Conservation (phyloP, 2,797 vertebrate species). For the Falco columbarius region DNA sequence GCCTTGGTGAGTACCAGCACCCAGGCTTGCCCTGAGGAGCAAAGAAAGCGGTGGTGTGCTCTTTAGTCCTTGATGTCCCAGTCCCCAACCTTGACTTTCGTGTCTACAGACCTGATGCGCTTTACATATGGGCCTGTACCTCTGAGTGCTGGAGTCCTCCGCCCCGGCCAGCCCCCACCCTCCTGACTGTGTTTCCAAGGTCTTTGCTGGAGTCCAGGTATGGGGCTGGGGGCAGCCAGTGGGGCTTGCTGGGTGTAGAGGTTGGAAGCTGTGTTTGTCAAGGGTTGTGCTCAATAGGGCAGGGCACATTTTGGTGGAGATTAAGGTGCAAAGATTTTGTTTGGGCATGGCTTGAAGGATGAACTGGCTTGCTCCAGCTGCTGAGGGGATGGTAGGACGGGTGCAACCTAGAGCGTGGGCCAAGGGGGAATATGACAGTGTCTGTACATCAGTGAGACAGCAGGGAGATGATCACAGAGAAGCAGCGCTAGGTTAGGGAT, state of each 20-base stretch:
- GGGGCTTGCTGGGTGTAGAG: not conserved
- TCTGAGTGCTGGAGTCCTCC: not conserved
- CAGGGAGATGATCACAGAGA: not conserved
- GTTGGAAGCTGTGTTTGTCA: not conserved
- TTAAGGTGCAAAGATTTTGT: not conserved
- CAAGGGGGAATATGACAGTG: not conserved
- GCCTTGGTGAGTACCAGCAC: not conserved
- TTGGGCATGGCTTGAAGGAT: not conserved
- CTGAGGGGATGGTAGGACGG: not conserved
- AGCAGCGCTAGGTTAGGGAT: not conserved
- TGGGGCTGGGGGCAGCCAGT: accelerated
- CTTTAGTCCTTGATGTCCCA: not conserved
- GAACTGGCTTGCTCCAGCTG: not conserved
- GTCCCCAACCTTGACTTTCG: not conserved
- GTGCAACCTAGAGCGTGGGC: not conserved
- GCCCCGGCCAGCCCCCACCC: not conserved
- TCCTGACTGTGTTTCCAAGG: not conserved
- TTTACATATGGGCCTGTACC: accelerated
- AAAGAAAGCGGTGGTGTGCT: not conserved
- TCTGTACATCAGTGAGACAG: not conserved
- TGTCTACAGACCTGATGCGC: not conserved
- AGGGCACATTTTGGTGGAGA: not conserved
- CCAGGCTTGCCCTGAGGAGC: not conserved
- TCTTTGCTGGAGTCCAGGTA: not conserved
- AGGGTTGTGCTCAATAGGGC: not conserved